A percentile compares a stretch with the other conserved stretches of the same genome.
Conservation (phyloP, 2,113 vertebrate genomes). For the Urocolius indicus region DNA sequence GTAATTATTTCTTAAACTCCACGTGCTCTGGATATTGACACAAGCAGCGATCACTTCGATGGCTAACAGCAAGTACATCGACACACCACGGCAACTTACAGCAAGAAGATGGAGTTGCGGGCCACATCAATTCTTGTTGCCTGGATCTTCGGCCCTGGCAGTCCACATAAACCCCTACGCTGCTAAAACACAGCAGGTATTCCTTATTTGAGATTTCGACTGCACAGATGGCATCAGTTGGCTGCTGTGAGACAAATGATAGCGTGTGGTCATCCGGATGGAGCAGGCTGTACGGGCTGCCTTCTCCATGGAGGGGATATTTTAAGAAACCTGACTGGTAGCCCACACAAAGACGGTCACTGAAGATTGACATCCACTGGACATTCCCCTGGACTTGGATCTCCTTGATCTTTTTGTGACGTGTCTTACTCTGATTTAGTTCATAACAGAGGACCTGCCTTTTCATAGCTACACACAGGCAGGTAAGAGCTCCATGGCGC, state of each 20-base stretch:
- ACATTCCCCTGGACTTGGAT: conserved; percentile 90
- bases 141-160: conserved; percentile 94
- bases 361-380: conserved; percentile 97
- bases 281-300: conserved; percentile 85
- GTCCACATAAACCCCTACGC: conserved; percentile 95
- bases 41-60: not conserved
- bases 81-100: conserved; percentile 81
- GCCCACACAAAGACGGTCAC: conserved; percentile 91
- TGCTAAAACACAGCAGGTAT: conserved; percentile 96
- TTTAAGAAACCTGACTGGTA: conserved; percentile 93
- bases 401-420: conserved; percentile 92
- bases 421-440: conserved; percentile 92
- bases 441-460: conserved; percentile 94
- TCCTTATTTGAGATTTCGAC: conserved; percentile 97
- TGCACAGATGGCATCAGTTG: conserved; percentile 91
- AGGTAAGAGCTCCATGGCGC: conserved; percentile 86
- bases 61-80: not conserved
- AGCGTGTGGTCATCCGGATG: conserved; percentile 94
- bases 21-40: not conserved
- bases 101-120: conserved; percentile 87
- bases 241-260: conserved; percentile 91
- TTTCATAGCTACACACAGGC: conserved; percentile 96
- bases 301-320: conserved; percentile 88
- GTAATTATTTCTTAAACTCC: not conserved
- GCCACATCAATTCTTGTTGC: conserved; percentile 98